Evolutionary conservation across 2,888 invertebrate genomes (phyloP), one percentile per base, ranked within the genome.

Genomic region (Apotomis capreana): DNA sequence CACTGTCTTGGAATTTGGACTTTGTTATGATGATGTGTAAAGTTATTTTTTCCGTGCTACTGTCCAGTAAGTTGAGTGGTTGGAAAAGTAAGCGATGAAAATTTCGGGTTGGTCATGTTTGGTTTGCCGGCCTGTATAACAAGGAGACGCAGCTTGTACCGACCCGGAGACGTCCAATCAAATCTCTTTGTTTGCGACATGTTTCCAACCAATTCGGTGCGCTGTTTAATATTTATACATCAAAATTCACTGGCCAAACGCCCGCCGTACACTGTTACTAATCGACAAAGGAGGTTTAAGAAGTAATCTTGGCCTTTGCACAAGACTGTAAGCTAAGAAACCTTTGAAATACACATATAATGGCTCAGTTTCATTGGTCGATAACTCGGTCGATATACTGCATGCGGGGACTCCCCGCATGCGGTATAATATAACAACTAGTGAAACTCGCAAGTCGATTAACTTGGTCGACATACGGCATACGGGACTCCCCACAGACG

Each of bases 121-220:
- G 65, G 69, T 62, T 57, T 62, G 62, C 12, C 49, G 26, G 58
- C 57, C 44, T 49, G 40, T 70, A 26, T 26, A 74, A 74, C 74
- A 70, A 70, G 55, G 55, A 67, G 65, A 59, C 54, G 57, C 68
- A 59, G 68, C 52, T 15, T 64, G 73, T 73, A 55, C 58, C 46
- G 55, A 68, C 68, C 68, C n/a, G 59, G 67, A 68, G 71, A 69
- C 69, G 73, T 67, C 65, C 74, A 70, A 74, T 72, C 74, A 74
- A 68, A 73, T 67, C 61, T 70, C 74, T 71, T 74, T 74, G 74
- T 74, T 67, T 65, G 52, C 63, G 40, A 26, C 57, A 71, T 74
- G 74, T 74, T 67, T 65, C 58, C 63, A 26, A 26, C 57, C 63
- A 68, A 70, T 64, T 68, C 70, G 44, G 68, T 49, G 49, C 61